Evolutionary conservation across 2,888 invertebrate genomes (phyloP), one percentile per base, ranked within the genome.

Genomic region (Caenorhabditis auriculariae): DNA sequence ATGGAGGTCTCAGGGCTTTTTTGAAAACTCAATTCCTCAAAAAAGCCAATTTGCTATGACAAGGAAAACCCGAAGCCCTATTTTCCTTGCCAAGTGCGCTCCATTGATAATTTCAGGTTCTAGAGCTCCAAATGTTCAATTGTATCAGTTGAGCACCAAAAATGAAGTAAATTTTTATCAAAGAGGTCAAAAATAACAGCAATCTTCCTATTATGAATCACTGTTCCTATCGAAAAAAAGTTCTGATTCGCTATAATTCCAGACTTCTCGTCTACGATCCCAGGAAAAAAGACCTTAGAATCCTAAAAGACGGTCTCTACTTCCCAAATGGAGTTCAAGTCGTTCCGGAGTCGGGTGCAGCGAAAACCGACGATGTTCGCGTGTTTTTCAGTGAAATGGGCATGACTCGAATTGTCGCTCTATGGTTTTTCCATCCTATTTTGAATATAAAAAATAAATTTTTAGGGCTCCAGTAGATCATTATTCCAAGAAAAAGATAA

Each of bases 271-370:
- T 55, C 6, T 71, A 54, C 44, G 62, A 71, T 32, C 61, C 67
- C 9, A 39, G 50, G 19, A 67, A 54, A 17, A 62, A 61, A 38
- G 46, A 55, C 19, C 44, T 71, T 9, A 29, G 43, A 28, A 67
- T 66, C 3, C 45, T 73, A 12, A 52, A 51, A 15, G 51, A 66
- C 21, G 60, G 53, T 7, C 49, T 73, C 17, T 69, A 66, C 43
- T 71, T 70, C 54, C 73, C 73, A 3, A 73, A 73, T 51, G 73
- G 73, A 53, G 46, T 73, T 27, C 62, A 64, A 48, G 51, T 69
- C 29, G 50, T 28, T 41, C 52, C 52, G 17, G 68, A 66, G 17
- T 54, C 66, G 32, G 57, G 61, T 29, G 54, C 28, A 0, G 38
- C 42, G 3, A 54, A 57, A 23, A 38, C 38, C 29, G 54, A 52